Percentiles rank a stretch among this genome's conserved stretches.
These are phyloP conservation scores for Peromyscus aztecus DNA, from an alignment of 2,797 vertebrate species.

Conservation along the genomic window DNA sequence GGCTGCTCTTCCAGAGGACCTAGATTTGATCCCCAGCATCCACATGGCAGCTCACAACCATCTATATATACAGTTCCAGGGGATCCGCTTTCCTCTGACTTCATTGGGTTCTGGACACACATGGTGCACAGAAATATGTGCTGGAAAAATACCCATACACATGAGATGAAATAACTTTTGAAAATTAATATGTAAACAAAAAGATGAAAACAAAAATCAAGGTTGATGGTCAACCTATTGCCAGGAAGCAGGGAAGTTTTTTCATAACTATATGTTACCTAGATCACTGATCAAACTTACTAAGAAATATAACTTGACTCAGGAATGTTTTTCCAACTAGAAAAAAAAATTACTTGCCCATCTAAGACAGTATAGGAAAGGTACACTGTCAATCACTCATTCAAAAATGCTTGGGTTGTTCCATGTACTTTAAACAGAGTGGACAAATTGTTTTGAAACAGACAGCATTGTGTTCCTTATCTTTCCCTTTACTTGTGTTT, in stretches of 20 bases:
- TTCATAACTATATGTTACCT: not conserved
- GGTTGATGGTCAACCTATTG: not conserved
- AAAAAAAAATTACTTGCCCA: not conserved
- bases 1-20: not conserved
- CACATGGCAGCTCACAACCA: too few relatives aligned
- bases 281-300: not conserved
- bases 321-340: slow-evolving; percentile 26
- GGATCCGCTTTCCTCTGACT: too few relatives aligned
- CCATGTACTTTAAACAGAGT: not conserved
- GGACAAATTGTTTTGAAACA: not conserved
- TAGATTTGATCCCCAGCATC: not conserved
- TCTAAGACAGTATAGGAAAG: not conserved
- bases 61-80: too few relatives aligned
- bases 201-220: slow-evolving; percentile 44
- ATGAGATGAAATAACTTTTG: not conserved
- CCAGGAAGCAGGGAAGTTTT: slow-evolving; percentile 16
- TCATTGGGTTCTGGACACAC: not conserved
- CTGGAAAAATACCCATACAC: not conserved
- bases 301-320: not conserved
- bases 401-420: not conserved
- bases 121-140: not conserved
- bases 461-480: not conserved
- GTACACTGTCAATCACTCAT: not conserved
- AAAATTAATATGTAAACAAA: not conserved
- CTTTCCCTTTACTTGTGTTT: slow-evolving; percentile 44